These are phyloP conservation scores for Acleris holmiana DNA, from an alignment of 2,888 invertebrate species.

Conservation along the genomic window DNA sequence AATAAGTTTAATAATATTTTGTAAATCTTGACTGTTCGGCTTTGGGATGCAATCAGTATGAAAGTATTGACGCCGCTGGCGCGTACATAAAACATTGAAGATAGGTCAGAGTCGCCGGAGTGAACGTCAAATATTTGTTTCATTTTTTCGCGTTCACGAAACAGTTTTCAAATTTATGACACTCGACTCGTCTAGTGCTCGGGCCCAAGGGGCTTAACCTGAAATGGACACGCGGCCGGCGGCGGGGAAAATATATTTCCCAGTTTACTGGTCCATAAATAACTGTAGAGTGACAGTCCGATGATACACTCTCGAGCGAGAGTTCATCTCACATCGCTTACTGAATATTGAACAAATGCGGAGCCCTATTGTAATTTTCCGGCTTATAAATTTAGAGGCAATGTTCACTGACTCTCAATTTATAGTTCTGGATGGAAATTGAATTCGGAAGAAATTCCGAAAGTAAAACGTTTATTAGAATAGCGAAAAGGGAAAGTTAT, in stretches of 20 bases:
- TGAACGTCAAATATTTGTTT: slow-evolving; percentile 74
- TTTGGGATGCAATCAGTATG: slow-evolving; percentile 25
- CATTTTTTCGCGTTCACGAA: slow-evolving; percentile 76
- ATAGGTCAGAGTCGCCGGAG: slow-evolving; percentile 55
- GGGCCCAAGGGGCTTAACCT: slow-evolving; percentile 82
- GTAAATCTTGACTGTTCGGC: slow-evolving; percentile 1
- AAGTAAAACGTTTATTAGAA: neutral
- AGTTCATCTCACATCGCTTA: slow-evolving; percentile 77
- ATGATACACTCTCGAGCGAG: slow-evolving; percentile 79
- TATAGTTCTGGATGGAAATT: slow-evolving; percentile 24
- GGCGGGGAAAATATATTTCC: slow-evolving; percentile 82
- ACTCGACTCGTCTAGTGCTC: slow-evolving; percentile 80
- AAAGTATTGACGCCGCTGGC: slow-evolving; percentile 40
- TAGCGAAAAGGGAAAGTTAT: neutral
- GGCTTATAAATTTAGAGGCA: slow-evolving; percentile 45
- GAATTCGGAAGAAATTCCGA: slow-evolving; percentile 3
- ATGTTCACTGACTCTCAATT: slow-evolving; percentile 21
- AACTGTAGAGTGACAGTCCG: slow-evolving; percentile 81
- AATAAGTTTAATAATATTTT: neutral
- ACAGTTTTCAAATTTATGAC: slow-evolving; percentile 83
- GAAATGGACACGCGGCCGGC: slow-evolving; percentile 79
- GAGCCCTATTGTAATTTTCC: slow-evolving; percentile 59
- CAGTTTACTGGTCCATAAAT: slow-evolving; percentile 84
- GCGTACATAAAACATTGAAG: slow-evolving; percentile 56
- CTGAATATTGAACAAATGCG: slow-evolving; percentile 74